Conservation (phyloP, 1,140 invertebrate species). For the Melipona quadrifasciata region DNA sequence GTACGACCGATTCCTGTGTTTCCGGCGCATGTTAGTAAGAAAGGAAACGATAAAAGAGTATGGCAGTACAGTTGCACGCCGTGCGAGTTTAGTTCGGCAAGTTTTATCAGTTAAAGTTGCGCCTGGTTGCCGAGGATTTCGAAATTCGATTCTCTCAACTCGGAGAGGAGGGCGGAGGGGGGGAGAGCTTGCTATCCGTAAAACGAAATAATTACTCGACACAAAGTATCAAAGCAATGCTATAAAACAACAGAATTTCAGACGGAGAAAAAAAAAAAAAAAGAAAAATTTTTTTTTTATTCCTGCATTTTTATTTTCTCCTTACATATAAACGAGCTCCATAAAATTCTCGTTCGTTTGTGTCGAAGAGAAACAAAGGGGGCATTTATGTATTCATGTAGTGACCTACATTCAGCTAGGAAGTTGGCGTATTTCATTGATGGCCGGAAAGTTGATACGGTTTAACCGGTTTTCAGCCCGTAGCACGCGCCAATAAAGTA, state of each 20-base stretch:
- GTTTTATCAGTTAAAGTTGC: constrained; percentile 42
- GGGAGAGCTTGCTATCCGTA: not conserved
- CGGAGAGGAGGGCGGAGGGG: too few relatives aligned
- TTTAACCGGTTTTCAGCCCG: constrained; percentile 44
- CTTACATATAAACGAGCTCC: not conserved
- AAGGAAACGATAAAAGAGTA: constrained; percentile 27
- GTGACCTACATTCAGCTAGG: constrained; percentile 18
- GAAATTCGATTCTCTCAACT: constrained; percentile 36
- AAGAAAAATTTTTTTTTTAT: not conserved
- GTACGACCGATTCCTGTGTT: not conserved
- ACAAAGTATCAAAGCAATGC: too few relatives aligned
- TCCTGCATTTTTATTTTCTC: too few relatives aligned
- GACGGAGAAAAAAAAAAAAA: too few relatives aligned
- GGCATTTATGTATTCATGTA: not conserved
- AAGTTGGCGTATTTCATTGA: constrained; percentile 36
- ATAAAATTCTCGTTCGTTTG: too few relatives aligned
- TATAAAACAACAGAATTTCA: not conserved
- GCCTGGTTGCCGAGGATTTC: not conserved
- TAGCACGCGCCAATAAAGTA: constrained; percentile 40
- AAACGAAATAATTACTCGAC: constrained; percentile 12
- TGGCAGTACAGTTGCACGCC: not conserved
- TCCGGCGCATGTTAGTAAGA: not conserved
- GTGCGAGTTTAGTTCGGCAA: constrained; percentile 16
- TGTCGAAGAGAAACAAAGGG: not conserved
- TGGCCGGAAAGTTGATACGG: constrained; percentile 41